Evolutionary conservation across 2,797 vertebrate species (phyloP).

Genomic region (Lacerta viridis): DNA sequence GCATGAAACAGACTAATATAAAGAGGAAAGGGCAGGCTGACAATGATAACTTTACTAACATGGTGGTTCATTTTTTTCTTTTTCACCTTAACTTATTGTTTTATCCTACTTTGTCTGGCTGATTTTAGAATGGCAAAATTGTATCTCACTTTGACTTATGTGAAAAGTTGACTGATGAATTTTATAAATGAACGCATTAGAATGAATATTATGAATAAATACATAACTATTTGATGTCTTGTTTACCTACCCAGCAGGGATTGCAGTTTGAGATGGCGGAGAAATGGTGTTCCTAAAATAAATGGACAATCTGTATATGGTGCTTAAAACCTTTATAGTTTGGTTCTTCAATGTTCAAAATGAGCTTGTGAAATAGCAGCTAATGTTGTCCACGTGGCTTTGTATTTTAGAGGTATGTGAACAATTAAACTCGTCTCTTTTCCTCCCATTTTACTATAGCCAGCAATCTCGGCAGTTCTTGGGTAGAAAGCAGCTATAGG

Average conservation of each 20-base stretch:
- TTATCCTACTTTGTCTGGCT: not conserved
- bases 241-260: constrained; percentile 48
- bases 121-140: not conserved
- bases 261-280: not conserved
- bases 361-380: not conserved
- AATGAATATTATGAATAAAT: not conserved
- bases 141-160: not conserved
- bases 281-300: constrained; percentile 23
- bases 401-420: constrained; percentile 17
- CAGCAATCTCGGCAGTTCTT: constrained; percentile 51
- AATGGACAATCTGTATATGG: not conserved
- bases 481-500: constrained; percentile 56
- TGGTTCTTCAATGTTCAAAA: not conserved
- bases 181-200: not conserved
- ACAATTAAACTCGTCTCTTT: constrained; percentile 33
- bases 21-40: not conserved
- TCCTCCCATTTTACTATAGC: constrained; percentile 40
- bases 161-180: not conserved
- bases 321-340: constrained; percentile 20
- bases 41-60: not conserved
- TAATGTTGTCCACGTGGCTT: constrained; percentile 20
- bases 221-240: constrained; percentile 40
- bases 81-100: not conserved
- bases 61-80: too few relatives aligned
- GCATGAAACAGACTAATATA: not conserved